A percentile compares a stretch with the other conserved stretches of the same genome.
Evolutionary conservation across 53 echinoderm and acorn worm species (phyloP).

Genomic region (Holothuria leucospilota): DNA sequence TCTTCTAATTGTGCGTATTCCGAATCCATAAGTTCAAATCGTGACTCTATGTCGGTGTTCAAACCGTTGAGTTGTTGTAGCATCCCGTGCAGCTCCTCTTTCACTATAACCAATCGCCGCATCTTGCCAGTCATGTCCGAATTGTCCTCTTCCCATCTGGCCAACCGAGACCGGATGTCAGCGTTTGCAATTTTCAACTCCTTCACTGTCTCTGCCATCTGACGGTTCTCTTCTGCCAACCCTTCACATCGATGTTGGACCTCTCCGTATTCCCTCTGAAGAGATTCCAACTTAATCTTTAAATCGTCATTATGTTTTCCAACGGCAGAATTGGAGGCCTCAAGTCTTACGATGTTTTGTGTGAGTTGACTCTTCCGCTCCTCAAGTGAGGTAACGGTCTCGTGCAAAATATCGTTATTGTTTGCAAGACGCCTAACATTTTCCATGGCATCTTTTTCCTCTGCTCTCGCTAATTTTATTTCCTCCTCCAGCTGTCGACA

Average conservation of each 20-base stretch:
- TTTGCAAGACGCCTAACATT: slow-evolving; percentile 55
- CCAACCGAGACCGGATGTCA: slow-evolving; percentile 66
- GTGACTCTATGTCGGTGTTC: slow-evolving; percentile 75
- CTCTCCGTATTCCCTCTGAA: slow-evolving; percentile 52
- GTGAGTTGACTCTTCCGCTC: slow-evolving; percentile 52
- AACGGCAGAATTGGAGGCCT: slow-evolving; percentile 59
- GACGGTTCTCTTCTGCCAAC: slow-evolving; percentile 69
- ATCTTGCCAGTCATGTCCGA: slow-evolving; percentile 68
- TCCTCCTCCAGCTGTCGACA: slow-evolving; percentile 58
- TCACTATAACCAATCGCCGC: slow-evolving; percentile 67
- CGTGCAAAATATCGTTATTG: slow-evolving; percentile 56
- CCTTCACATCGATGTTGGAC: slow-evolving; percentile 49
- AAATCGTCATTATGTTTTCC: slow-evolving; percentile 50
- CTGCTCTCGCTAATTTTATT: slow-evolving; percentile 35
- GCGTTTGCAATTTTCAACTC: slow-evolving; percentile 67
- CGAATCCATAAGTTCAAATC: slow-evolving; percentile 83
- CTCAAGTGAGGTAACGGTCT: slow-evolving; percentile 60
- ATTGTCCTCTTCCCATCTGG: slow-evolving; percentile 76
- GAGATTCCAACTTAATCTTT: slow-evolving; percentile 44
- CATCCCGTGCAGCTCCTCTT: slow-evolving; percentile 77
- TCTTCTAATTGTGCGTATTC: slow-evolving; percentile 76
- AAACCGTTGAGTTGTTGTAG: slow-evolving; percentile 75
- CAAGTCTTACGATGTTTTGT: slow-evolving; percentile 54
- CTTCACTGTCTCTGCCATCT: slow-evolving; percentile 63
- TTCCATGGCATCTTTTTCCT: slow-evolving; percentile 47